phyloP scores from a whole-genome alignment of 2,888 invertebrate genomes.

The Notocelia uddmanniana region DNA sequence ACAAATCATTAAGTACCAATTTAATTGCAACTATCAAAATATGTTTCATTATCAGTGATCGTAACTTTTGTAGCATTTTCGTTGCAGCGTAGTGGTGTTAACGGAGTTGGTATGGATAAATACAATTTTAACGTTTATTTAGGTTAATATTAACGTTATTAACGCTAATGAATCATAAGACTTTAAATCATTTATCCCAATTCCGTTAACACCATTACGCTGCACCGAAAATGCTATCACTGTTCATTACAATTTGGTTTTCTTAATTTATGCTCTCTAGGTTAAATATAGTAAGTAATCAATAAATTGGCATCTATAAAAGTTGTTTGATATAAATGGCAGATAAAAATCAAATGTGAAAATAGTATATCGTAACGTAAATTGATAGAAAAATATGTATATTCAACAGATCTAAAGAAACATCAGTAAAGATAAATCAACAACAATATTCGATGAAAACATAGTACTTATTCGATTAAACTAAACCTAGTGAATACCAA shows the following conservation, averaged over 20 bases:
- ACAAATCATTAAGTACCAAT: slow-evolving; percentile 1
- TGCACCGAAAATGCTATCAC: no score
- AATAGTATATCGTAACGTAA: background rate
- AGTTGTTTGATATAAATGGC: background rate
- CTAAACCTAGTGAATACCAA: background rate
- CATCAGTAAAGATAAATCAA: background rate
- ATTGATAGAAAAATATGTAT: slow-evolving; percentile 6
- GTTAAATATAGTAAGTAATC: background rate
- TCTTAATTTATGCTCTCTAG: background rate
- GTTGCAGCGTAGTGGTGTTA: no score
- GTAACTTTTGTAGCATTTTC: no score
- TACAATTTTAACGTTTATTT: no score
- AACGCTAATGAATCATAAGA: no score
- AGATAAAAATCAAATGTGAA: background rate
- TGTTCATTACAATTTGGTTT: no score
- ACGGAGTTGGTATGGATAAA: no score
- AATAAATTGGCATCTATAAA: background rate
- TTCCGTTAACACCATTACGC: no score
- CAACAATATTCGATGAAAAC: background rate
- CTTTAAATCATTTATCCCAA: no score
- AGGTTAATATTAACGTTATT: no score
- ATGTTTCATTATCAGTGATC: background rate
- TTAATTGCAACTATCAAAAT: background rate
- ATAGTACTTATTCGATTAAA: background rate
- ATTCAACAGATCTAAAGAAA: background rate